Percentiles rank a stretch among this genome's conserved stretches.
phyloP scores from a whole-genome alignment of 2,888 invertebrate species.

The Eretmocerus hayati region DNA sequence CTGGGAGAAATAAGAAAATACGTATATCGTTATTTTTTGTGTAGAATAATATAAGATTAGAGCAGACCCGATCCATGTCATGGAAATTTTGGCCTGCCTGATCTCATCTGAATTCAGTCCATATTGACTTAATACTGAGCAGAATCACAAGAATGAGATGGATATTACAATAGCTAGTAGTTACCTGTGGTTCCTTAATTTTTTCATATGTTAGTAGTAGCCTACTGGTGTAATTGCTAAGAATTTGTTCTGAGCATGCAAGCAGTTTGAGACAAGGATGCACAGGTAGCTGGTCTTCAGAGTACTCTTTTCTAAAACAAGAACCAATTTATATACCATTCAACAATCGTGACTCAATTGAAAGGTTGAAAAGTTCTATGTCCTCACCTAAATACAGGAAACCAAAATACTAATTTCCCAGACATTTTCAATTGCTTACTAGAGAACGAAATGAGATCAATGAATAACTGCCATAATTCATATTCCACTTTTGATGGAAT shows the following conservation, averaged over 20 bases:
- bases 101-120: no score
- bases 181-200: constrained; percentile 50
- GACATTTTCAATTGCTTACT: constrained; percentile 67
- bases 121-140: no score
- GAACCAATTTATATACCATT: no score
- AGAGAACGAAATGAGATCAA: constrained; percentile 78
- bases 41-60: no score
- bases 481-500: constrained; percentile 83
- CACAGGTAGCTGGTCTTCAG: constrained; percentile 64
- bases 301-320: constrained; percentile 62
- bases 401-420: constrained; percentile 90
- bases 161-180: no score
- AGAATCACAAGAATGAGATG: no score
- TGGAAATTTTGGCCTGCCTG: no score
- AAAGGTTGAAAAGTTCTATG: not conserved
- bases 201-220: constrained; percentile 83
- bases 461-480: constrained; percentile 70
- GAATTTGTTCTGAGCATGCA: constrained; percentile 81
- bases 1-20: no score
- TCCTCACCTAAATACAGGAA: constrained; percentile 74
- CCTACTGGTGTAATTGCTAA: constrained; percentile 74
- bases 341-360: not conserved
- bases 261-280: constrained; percentile 73
- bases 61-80: no score
- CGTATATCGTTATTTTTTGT: no score